These are phyloP conservation scores for Acridotheres tristis DNA, from an alignment of 2,797 vertebrate species.

Conservation along the genomic window DNA sequence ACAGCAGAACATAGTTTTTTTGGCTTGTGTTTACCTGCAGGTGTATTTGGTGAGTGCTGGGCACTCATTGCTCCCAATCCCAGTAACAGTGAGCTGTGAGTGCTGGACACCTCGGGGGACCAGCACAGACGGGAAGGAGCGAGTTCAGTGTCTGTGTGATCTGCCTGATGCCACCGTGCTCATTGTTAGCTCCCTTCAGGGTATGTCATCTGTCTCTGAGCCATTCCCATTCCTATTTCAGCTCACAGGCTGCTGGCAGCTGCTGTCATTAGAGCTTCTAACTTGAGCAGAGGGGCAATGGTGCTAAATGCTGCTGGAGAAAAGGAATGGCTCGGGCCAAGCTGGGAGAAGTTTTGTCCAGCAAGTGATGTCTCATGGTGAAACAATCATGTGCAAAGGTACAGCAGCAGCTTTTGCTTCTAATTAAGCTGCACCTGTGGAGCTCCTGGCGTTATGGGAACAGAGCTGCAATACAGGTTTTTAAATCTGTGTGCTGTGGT, in stretches of 20 bases:
- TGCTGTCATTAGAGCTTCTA: neutral
- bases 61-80: fast-evolving
- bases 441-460: neutral
- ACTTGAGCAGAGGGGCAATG: fast-evolving
- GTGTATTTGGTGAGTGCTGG: neutral
- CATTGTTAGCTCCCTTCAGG: neutral
- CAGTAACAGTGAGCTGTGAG: neutral
- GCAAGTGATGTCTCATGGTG: neutral
- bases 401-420: neutral
- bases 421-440: neutral
- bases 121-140: neutral
- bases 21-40: neutral
- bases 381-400: neutral
- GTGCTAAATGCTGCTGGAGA: neutral
- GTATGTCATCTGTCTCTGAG: neutral
- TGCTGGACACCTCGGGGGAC: fast-evolving
- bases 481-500: neutral
- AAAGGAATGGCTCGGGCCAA: neutral
- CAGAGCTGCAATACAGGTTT: neutral
- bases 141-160: neutral
- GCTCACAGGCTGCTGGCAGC: neutral
- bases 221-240: neutral
- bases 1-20: neutral
- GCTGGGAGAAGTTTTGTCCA: neutral
- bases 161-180: neutral